These are phyloP conservation scores for Mastigias papua DNA, from an alignment of 30 jellyfish, hydroid and myxozoan species.

Conservation along the genomic window DNA sequence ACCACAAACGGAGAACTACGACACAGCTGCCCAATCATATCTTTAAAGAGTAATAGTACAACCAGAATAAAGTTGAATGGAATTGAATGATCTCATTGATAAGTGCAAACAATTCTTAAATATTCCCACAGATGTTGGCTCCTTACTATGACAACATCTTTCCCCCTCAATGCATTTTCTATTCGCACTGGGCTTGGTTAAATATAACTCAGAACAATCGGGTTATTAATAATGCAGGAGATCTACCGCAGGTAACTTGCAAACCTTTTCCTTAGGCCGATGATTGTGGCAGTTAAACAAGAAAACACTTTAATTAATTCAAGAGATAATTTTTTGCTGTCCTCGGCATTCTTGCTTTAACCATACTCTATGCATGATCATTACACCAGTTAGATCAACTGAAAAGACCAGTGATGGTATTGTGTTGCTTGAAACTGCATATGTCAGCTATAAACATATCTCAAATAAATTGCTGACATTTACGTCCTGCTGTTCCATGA, in stretches of 20 bases:
- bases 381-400: no score
- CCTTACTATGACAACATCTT: not conserved
- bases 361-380: no score
- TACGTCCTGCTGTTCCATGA: not conserved
- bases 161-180: not conserved
- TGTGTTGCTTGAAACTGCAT: not conserved
- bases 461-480: not conserved
- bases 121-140: not conserved
- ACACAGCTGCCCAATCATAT: not conserved
- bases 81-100: slow-evolving; percentile 8
- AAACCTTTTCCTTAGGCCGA: not conserved
- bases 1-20: no score
- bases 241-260: not conserved
- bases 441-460: not conserved
- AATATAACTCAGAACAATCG: not conserved
- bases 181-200: not conserved
- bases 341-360: no score
- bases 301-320: not conserved
- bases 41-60: not conserved
- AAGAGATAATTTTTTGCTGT: no score
- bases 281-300: not conserved
- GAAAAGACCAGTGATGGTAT: no score
- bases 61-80: not conserved
- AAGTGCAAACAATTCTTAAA: not conserved
- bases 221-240: not conserved